Evolutionary conservation across 2,888 invertebrate genomes (phyloP).

Genomic region (Boloria euphrosyne): DNA sequence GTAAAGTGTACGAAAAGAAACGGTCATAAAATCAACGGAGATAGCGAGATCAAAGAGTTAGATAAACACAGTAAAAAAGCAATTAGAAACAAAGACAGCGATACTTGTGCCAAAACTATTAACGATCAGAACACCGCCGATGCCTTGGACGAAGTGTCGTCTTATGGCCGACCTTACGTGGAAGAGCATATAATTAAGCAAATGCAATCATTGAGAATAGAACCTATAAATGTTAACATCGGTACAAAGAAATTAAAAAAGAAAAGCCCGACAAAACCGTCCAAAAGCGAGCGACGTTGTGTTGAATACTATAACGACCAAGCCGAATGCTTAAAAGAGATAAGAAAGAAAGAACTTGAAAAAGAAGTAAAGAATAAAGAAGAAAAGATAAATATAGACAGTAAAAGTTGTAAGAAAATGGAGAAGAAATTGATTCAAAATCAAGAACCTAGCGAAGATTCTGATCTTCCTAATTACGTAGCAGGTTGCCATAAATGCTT

Average conservation of each 20-base stretch:
- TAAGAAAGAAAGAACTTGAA: conserved; percentile 64
- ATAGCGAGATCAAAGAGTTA: conserved; percentile 68
- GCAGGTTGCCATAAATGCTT: conserved; percentile 78
- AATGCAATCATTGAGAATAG: conserved; percentile 75
- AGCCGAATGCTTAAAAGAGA: conserved; percentile 83
- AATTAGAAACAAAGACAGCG: conserved; percentile 66
- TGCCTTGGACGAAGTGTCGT: conserved; percentile 59
- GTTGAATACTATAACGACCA: conserved; percentile 85
- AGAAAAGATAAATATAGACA: conserved; percentile 63
- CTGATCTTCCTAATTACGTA: conserved; percentile 64
- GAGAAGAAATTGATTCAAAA: conserved; percentile 64
- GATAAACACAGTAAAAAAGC: conserved; percentile 71
- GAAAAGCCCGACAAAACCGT: conserved; percentile 70
- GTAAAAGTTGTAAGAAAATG: conserved; percentile 56
- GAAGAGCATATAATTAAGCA: conserved; percentile 78
- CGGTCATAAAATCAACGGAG: conserved; percentile 68
- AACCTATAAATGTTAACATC: conserved; percentile 71
- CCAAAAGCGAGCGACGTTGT: conserved; percentile 65
- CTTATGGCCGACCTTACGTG: conserved; percentile 64
- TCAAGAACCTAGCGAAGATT: conserved; percentile 71
- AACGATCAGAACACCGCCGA: conserved; percentile 54
- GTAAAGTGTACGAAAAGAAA: conserved; percentile 63
- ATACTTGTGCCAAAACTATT: conserved; percentile 61
- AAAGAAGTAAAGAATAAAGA: conserved; percentile 58
- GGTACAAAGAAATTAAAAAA: conserved; percentile 60